Conservation (phyloP, 2,113 vertebrate genomes). For the Labeo rohita region DNA sequence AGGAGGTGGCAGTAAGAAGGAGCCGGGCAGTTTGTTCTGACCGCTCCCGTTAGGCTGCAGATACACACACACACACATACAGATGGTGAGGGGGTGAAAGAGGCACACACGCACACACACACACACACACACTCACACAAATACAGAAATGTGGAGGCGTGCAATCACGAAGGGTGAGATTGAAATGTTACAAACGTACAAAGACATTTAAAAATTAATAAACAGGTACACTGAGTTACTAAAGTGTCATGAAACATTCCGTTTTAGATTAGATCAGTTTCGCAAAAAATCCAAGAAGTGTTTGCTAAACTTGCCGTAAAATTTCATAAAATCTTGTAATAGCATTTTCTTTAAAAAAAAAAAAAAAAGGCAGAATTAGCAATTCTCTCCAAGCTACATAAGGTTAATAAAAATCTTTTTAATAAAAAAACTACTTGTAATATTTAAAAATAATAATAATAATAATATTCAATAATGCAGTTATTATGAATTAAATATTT, state of each 20-base stretch:
- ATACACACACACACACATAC: constrained; percentile 70
- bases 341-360: neutral
- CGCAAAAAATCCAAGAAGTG: neutral
- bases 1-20: constrained; percentile 83
- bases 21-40: constrained; percentile 84
- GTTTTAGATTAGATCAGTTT: neutral
- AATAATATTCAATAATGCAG: neutral
- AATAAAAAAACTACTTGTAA: neutral
- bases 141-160: constrained; percentile 49
- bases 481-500: neutral
- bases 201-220: constrained; percentile 28
- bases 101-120: constrained; percentile 34
- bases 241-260: constrained; percentile 17
- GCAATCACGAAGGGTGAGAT: constrained; percentile 40
- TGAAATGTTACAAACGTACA: constrained; percentile 39
- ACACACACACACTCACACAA: constrained; percentile 27
- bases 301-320: neutral
- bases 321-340: neutral
- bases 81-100: constrained; percentile 79
- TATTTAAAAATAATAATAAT: no score
- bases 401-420: neutral
- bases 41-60: constrained; percentile 84
- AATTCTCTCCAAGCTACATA: neutral
- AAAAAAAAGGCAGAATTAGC: neutral
- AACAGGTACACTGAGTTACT: neutral